A percentile compares a stretch with the other conserved stretches of the same genome.
phyloP scores from a whole-genome alignment of 2,797 vertebrate genomes.

The Hirundo rustica region DNA sequence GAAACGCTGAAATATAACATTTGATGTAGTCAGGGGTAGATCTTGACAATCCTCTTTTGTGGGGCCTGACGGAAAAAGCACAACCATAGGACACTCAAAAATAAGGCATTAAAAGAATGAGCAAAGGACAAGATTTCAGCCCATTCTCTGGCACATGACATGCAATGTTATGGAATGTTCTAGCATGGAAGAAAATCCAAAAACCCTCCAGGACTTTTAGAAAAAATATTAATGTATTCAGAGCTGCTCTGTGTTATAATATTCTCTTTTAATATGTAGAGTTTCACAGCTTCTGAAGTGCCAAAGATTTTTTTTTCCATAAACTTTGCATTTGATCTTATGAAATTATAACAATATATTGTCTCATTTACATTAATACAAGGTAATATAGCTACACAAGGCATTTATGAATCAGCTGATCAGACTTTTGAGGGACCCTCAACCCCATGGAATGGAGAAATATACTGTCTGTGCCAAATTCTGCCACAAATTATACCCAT shows the following conservation, averaged over 20 bases:
- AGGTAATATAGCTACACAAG: background rate
- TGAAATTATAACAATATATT: background rate
- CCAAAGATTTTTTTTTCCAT: background rate
- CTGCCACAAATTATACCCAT: background rate
- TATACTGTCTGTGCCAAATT: background rate
- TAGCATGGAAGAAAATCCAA: background rate
- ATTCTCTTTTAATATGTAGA: conserved; percentile 8
- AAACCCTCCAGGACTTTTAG: background rate
- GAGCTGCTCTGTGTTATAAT: background rate
- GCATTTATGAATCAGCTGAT: background rate
- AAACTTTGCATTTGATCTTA: conserved; percentile 1
- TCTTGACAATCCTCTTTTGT: background rate
- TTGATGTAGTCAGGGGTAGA: background rate
- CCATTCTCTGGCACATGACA: background rate
- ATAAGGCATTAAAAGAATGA: background rate
- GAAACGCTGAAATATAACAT: background rate
- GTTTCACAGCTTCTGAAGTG: background rate
- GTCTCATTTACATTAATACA: background rate
- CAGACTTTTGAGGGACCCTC: background rate
- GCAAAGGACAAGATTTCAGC: background rate
- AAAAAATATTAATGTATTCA: background rate
- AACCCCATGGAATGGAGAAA: background rate
- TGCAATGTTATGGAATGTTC: background rate
- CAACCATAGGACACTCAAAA: background rate
- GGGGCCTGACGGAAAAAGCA: background rate